phyloP scores from a whole-genome alignment of 2,113 vertebrate species.

The Arothron firmamentum region DNA sequence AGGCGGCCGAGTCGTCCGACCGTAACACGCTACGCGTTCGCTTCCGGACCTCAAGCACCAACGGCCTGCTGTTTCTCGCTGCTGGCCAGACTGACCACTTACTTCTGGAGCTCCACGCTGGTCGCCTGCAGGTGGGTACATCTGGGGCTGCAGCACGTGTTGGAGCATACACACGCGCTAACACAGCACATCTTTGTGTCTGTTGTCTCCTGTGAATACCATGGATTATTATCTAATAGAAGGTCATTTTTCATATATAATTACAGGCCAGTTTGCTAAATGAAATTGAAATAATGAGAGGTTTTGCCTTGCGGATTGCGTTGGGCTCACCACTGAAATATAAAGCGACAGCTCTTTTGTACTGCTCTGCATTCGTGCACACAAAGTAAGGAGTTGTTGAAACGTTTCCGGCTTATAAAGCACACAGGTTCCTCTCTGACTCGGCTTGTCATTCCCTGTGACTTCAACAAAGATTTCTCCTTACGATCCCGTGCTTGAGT shows the following conservation, averaged over 20 bases:
- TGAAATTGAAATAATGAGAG: no score
- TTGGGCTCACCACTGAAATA: no score
- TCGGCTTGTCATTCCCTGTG: no score
- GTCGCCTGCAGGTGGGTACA: slow-evolving; percentile 79
- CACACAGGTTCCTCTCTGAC: no score
- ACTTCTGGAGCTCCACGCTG: slow-evolving; percentile 79
- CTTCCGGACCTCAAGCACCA: slow-evolving; percentile 82
- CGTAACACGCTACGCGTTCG: slow-evolving; percentile 75
- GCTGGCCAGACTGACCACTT: slow-evolving; percentile 78
- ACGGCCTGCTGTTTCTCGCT: slow-evolving; percentile 86
- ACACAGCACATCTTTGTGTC: background rate
- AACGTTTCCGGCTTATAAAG: no score
- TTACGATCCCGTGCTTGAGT: slow-evolving; percentile 17
- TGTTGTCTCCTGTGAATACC: no score
- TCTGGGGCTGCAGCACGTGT: slow-evolving; percentile 47
- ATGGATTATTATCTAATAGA: no score
- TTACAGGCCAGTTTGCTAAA: no score
- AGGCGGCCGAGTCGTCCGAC: slow-evolving; percentile 68
- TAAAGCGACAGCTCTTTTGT: slow-evolving; percentile 33
- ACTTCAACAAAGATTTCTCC: no score
- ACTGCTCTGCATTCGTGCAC: slow-evolving; percentile 34
- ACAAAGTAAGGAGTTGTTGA: background rate
- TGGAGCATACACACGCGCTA: slow-evolving; percentile 4
- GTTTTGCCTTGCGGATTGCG: no score
- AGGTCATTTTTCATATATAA: no score